Base-by-base conservation (phyloP, 1,140 invertebrate genomes). In the Luehdorfia chinensis region DNA sequence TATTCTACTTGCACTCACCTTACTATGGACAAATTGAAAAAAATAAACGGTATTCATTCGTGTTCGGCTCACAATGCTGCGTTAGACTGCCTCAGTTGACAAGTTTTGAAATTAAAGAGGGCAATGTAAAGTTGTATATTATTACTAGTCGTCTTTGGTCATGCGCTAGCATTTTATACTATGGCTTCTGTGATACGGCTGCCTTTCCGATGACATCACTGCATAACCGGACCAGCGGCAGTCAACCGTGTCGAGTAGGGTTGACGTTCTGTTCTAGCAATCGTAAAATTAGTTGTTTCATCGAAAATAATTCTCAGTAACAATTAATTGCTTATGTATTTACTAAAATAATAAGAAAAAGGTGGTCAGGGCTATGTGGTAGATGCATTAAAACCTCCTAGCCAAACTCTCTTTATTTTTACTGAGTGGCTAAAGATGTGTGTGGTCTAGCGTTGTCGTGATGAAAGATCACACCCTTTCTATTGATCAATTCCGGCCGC, bases 1-100 rank as follows among this genome's bases (percentile, higher is more conserved):
- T 79, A 83, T 81, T 75, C 73, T 67, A 59, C 73, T 74, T 71
- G 62, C 75, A 69, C 70, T 73, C 74, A 76, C 74, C 67, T 76
- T 65, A 48, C 52, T 51, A 55, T 50, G 59, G 52, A 66, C 60
- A 59, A 71, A 60, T 58, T 52, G 47, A 57, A 58, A 43, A 51
- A 37, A n/a, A 27, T 58, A 45, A 44, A 18, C 33, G 13, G 50
- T 44, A 25, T 53, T 47, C 50, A 50, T 47, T 44, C 8, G 54
- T 46, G 50, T 43, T 54, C 44, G 50, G 15, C 47, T 31, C 43
- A 62, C 55, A 62, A 64, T 65, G 64, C 65, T 21, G 55, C 36
- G 51, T 55, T 21, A 50, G 39, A 34, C 39, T 47, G 23, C 45
- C 15, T 43, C 15, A 23, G 25, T 58, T 60, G 59, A 45, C 60